Conservation (phyloP, 2,888 invertebrate genomes). For the Synanthedon andrenaeformis region DNA sequence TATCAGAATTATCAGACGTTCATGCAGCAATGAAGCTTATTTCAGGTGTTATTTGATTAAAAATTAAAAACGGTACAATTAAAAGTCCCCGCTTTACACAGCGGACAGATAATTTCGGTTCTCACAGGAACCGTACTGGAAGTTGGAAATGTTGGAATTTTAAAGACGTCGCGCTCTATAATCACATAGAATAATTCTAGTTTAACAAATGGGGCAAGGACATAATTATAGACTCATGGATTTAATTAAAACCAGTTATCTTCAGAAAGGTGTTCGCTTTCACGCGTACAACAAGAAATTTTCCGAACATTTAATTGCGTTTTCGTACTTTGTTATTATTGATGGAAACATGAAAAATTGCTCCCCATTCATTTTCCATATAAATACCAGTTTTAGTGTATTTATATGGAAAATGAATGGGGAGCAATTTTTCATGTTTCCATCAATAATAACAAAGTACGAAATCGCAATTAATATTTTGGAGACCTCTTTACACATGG, state of each 20-base stretch:
- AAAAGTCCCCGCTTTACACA: conserved; percentile 39
- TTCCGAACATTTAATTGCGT: conserved; percentile 22
- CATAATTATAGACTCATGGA: conserved; percentile 49
- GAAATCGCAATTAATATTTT: conserved; percentile 32
- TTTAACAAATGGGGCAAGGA: conserved; percentile 60
- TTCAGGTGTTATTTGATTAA: conserved; percentile 65
- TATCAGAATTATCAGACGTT: conserved; percentile 13
- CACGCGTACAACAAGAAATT: conserved; percentile 47
- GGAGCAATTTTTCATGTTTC: too few relatives aligned
- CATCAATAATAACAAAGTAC: conserved; percentile 29
- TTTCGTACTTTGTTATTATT: conserved; percentile 34
- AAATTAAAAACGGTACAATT: conserved; percentile 44
- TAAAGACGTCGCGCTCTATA: conserved; percentile 45
- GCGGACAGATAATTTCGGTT: conserved; percentile 32
- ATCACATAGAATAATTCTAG: conserved; percentile 50
- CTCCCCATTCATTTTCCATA: too few relatives aligned
- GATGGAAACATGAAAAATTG: too few relatives aligned
- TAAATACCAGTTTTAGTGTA: too few relatives aligned
- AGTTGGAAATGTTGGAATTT: conserved; percentile 28
- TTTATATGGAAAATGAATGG: too few relatives aligned
- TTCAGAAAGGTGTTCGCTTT: conserved; percentile 53
- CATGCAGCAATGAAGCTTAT: conserved; percentile 47
- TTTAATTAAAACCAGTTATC: conserved; percentile 55
- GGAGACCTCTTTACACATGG: too few relatives aligned
- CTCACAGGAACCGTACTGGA: conserved; percentile 31